These are phyloP conservation scores for Apteryx owenii DNA, from an alignment of 2,113 vertebrate genomes.

Conservation along the genomic window DNA sequence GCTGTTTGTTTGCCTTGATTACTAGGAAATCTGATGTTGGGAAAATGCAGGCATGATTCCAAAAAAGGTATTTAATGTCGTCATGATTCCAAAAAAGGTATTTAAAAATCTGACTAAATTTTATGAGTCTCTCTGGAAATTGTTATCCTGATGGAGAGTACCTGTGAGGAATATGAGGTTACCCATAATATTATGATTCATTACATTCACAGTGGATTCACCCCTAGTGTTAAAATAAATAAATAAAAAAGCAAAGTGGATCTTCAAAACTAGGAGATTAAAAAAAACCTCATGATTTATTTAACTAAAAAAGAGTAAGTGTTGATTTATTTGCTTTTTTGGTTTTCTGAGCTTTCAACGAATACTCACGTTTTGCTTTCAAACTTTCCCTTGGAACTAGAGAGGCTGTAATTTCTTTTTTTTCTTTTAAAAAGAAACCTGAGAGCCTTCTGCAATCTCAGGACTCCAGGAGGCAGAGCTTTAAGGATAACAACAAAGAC, in stretches of 20 bases:
- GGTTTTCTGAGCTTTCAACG: constrained; percentile 12
- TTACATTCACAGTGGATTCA: not conserved
- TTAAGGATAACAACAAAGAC: not conserved
- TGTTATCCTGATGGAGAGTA: constrained; percentile 27
- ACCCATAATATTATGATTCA: not conserved
- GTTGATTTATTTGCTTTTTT: constrained; percentile 39
- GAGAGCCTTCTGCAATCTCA: not conserved
- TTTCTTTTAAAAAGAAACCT: constrained; percentile 19
- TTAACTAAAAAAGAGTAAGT: constrained; percentile 22
- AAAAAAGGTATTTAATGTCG: not conserved
- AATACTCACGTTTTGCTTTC: constrained; percentile 5
- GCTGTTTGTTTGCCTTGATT: constrained; percentile 61
- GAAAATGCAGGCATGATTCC: constrained; percentile 37
- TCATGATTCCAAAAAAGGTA: constrained; percentile 24
- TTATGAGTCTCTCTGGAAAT: constrained; percentile 42
- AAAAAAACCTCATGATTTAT: not conserved
- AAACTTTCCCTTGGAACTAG: constrained; percentile 10
- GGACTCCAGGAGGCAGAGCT: not conserved
- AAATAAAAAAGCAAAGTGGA: constrained; percentile 4
- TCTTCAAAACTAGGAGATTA: not conserved
- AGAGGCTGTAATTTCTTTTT: not conserved
- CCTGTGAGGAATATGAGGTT: constrained; percentile 6
- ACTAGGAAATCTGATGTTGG: constrained; percentile 21
- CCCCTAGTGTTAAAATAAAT: not conserved
- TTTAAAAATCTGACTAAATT: constrained; percentile 39